Base-by-base conservation (phyloP, 2,888 invertebrate genomes). In the Erebia palarica region DNA sequence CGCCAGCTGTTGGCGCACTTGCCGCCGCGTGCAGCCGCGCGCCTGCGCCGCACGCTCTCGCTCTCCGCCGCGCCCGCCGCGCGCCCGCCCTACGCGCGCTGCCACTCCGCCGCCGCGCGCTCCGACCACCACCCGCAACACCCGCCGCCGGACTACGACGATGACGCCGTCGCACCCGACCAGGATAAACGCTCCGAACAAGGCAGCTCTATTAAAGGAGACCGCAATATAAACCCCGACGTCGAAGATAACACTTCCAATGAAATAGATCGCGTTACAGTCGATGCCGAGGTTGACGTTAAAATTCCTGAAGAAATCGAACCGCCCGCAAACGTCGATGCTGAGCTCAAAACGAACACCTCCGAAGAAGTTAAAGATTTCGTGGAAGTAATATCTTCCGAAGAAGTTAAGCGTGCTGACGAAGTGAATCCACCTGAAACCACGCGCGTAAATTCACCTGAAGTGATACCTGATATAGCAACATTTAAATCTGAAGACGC, bases 1-100 rank as follows among this genome's bases (percentile, higher is more conserved):
- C 95, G 94, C 73, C 96, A 96, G 86, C 90, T 96, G 78, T 90
- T 96, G 71, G 95, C 96, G 77, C 95, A 95, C 84, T 86, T 96
- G 82, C 95, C 96, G 76, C 95, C 96, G 78, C 95, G 94, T 73
- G 96, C 96, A 89, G 95, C 95, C 47, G 93, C 94, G 79, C 92
- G 94, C 79, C 85, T 96, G 77, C 95, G 96, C 72, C 94, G 96
- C 79, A 96, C 96, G 71, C 90, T 96, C 63, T 95, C 95, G 75
- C 93, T 94, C 83, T 84, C 84, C 81, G 80, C 78, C 81, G 80
- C 78, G 66, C 66, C 76, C 77, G 72, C 70, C 67, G 68, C 75
- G 36, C 60, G 80, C 77, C 86, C 78, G 80, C 81, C 81, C 77
- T 91, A 88, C 93, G 67, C 85, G 90, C 78, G 83, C 83, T 74